phyloP scores from a whole-genome alignment of 2,113 vertebrate species.

The Oreochromis tanganicae region DNA sequence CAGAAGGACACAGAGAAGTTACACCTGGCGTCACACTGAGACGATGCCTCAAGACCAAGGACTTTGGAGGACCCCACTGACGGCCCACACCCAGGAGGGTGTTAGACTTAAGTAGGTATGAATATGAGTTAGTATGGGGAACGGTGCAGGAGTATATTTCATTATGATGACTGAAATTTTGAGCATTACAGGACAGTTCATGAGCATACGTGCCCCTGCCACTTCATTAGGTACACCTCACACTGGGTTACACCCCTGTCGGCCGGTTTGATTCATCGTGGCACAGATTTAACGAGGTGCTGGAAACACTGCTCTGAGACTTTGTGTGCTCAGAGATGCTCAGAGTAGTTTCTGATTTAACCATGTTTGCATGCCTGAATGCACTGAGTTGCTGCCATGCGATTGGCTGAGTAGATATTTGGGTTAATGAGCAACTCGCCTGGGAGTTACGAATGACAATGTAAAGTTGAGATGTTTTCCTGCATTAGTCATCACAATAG shows the following conservation, averaged over 20 bases:
- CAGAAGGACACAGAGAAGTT: no score
- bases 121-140: not conserved
- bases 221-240: not conserved
- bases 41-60: not conserved
- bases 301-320: not conserved
- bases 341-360: not conserved
- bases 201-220: not conserved
- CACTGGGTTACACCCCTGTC: not conserved
- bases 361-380: not conserved
- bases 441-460: not conserved
- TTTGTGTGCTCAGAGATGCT: not conserved
- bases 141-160: not conserved
- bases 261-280: not conserved
- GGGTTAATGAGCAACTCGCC: fast-evolving
- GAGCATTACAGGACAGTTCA: not conserved
- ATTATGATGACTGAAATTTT: not conserved
- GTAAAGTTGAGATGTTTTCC: not conserved
- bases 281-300: not conserved
- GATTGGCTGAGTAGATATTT: not conserved
- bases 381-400: not conserved
- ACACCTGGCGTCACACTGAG: no score
- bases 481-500: not conserved
- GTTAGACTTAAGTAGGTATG: not conserved
- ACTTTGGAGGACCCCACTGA: not conserved
- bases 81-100: not conserved